Percentiles rank a stretch among this genome's conserved stretches.
phyloP scores from a whole-genome alignment of 2,888 invertebrate genomes.

The Tetropium fuscum region DNA sequence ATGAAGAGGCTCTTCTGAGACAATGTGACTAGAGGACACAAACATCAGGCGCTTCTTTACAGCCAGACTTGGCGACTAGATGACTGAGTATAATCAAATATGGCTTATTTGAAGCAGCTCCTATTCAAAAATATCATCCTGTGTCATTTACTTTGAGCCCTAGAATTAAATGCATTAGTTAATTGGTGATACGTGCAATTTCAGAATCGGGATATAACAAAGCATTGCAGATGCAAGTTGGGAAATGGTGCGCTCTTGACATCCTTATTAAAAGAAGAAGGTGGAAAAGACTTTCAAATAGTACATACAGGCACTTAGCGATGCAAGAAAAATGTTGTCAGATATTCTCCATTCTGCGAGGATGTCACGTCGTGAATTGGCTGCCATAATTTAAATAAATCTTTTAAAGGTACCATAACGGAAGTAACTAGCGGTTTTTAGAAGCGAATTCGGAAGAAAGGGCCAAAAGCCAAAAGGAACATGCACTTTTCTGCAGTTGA shows the following conservation, averaged over 20 bases:
- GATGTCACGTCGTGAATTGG: conserved; percentile 8
- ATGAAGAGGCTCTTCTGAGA: not conserved
- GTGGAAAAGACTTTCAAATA: not conserved
- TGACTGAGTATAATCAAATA: conserved; percentile 8
- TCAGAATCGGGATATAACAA: conserved; percentile 3
- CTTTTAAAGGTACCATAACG: conserved; percentile 6
- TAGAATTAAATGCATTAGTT: conserved; percentile 21
- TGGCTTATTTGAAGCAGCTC: not conserved
- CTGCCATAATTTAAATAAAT: conserved; percentile 11
- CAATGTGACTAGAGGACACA: not conserved
- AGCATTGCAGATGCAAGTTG: conserved; percentile 9
- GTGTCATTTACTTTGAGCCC: not conserved
- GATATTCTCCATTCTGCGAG: conserved; percentile 15
- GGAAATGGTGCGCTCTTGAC: conserved; percentile 7
- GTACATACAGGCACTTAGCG: conserved; percentile 10
- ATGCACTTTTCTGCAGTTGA: conserved; percentile 10
- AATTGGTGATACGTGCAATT: not conserved
- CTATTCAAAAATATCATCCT: conserved; percentile 20
- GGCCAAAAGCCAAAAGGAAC: conserved; percentile 6
- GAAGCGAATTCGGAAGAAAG: not conserved
- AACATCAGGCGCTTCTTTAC: not conserved
- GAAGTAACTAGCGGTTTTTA: conserved; percentile 17
- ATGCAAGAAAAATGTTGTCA: conserved; percentile 8
- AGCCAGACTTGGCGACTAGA: not conserved
- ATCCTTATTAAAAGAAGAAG: conserved; percentile 12